These are phyloP conservation scores for Glossosoma conforme DNA, from an alignment of 1,140 invertebrate species.

Conservation along the genomic window DNA sequence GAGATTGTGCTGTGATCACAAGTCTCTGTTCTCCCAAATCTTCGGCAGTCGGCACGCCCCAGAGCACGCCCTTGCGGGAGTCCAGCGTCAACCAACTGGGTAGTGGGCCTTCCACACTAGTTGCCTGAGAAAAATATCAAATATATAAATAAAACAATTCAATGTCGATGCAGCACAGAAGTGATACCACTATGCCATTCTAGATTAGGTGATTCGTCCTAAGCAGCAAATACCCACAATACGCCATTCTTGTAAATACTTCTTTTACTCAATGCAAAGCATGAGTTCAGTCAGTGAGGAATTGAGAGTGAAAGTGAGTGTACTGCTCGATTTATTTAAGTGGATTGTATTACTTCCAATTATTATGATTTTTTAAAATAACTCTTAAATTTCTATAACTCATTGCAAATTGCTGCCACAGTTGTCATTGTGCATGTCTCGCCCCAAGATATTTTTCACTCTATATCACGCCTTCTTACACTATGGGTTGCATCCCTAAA, in stretches of 20 bases:
- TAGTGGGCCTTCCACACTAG: constrained; percentile 39
- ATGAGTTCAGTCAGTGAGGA: too few relatives aligned
- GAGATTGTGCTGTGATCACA: constrained; percentile 38
- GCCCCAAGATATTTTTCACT: too few relatives aligned
- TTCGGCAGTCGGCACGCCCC: constrained; percentile 42
- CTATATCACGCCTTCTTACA: too few relatives aligned
- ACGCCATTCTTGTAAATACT: background rate
- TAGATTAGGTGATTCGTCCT: background rate
- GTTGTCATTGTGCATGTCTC: too few relatives aligned
- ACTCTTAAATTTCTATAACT: too few relatives aligned
- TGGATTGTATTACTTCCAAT: too few relatives aligned
- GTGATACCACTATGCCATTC: background rate
- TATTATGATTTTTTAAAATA: too few relatives aligned
- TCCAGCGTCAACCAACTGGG: constrained; percentile 48
- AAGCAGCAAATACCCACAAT: background rate
- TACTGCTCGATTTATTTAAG: too few relatives aligned
- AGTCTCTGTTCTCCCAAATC: constrained; percentile 45
- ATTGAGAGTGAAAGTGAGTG: too few relatives aligned
- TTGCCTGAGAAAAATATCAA: constrained; percentile 12
- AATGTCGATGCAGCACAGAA: constrained; percentile 1
- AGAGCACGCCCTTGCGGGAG: constrained; percentile 46
- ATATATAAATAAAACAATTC: background rate
- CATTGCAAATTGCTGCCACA: too few relatives aligned
- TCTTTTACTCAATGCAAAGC: background rate
- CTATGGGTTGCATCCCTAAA: too few relatives aligned